These are phyloP conservation scores for Microcebus tavaratra DNA, from an alignment of 2,113 vertebrate genomes.

Conservation along the genomic window DNA sequence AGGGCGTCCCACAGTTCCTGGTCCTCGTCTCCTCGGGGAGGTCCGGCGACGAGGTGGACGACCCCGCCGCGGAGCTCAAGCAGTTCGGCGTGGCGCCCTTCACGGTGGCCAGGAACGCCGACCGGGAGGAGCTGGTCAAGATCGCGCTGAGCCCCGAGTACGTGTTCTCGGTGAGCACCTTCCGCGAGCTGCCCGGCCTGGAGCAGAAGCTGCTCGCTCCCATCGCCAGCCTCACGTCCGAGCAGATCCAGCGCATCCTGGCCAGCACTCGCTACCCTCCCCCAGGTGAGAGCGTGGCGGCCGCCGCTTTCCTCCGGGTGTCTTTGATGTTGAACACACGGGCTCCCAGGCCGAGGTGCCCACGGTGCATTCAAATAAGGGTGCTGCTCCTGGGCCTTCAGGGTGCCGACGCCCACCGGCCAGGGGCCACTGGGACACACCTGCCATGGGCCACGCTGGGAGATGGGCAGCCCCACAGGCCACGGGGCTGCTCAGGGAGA, in stretches of 20 bases:
- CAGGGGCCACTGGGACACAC: background rate
- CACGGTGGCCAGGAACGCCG: slow-evolving; percentile 87
- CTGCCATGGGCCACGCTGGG: fast-evolving
- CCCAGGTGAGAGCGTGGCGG: slow-evolving; percentile 69
- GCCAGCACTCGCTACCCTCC: background rate
- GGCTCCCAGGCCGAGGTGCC: background rate
- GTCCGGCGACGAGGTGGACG: slow-evolving; percentile 90
- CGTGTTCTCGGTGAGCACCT: slow-evolving; percentile 87
- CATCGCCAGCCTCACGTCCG: slow-evolving; percentile 86
- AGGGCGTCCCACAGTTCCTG: slow-evolving; percentile 95
- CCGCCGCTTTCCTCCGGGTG: fast-evolving
- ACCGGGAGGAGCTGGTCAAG: slow-evolving; percentile 87
- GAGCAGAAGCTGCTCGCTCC: slow-evolving; percentile 89
- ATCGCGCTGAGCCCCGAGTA: slow-evolving; percentile 92
- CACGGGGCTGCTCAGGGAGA: fast-evolving
- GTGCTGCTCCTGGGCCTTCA: no score
- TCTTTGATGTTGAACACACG: background rate
- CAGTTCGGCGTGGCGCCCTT: slow-evolving; percentile 88
- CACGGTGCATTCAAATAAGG: fast-evolving
- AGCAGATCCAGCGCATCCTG: slow-evolving; percentile 81
- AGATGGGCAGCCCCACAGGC: fast-evolving
- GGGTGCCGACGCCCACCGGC: background rate
- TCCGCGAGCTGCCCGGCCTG: slow-evolving; percentile 88
- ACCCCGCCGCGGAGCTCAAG: slow-evolving; percentile 89
- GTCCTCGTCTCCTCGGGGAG: slow-evolving; percentile 91